Conservation (phyloP, 2,797 vertebrate species). For the Staurois parvus region DNA sequence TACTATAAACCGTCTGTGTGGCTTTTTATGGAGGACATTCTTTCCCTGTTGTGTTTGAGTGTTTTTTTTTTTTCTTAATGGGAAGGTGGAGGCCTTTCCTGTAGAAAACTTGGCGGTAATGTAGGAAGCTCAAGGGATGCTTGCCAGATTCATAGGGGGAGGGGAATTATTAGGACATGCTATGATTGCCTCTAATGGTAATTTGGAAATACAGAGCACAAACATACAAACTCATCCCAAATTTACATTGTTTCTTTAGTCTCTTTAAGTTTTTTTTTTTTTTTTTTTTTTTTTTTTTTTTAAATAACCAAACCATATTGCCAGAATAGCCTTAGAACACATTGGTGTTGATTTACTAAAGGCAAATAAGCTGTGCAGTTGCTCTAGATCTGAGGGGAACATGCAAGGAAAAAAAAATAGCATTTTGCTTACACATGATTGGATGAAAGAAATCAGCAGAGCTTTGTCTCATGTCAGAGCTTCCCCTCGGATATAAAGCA, state of each 20-base stretch:
- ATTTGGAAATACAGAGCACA: background rate
- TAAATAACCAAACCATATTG: background rate
- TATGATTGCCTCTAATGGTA: constrained; percentile 6
- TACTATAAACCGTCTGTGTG: no score
- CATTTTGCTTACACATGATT: no score
- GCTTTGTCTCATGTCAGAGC: no score
- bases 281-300: background rate
- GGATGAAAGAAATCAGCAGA: no score
- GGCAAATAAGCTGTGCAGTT: no score
- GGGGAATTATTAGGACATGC: background rate
- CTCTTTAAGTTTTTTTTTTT: no score
- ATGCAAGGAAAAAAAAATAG: no score
- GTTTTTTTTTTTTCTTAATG: constrained; percentile 19
- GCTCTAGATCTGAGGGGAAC: no score
- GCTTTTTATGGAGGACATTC: background rate
- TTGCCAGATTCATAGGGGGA: constrained; percentile 13
- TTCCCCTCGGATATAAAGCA: no score
- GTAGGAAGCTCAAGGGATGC: constrained; percentile 16
- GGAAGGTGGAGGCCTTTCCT: constrained; percentile 53
- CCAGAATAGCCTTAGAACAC: background rate
- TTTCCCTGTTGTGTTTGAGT: background rate
- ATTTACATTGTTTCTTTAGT: no score
- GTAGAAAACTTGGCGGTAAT: constrained; percentile 33
- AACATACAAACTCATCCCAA: no score
- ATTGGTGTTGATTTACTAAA: no score